Percentiles rank a stretch among this genome's conserved stretches.
Conservation (phyloP, 2,797 vertebrate species). For the Tenualosa thibaudeaui region DNA sequence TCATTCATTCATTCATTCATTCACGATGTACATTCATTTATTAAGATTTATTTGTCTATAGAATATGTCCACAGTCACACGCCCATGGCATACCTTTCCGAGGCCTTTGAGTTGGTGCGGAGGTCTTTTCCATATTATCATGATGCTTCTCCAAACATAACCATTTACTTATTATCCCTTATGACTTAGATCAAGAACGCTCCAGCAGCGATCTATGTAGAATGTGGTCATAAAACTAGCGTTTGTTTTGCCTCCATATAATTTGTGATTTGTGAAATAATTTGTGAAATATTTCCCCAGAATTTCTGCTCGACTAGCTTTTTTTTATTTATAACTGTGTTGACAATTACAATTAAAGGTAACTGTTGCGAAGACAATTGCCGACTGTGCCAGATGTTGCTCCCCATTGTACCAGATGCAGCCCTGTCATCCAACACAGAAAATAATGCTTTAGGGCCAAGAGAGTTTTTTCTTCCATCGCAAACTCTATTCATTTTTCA, state of each 20-base stretch:
- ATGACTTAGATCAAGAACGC: too few relatives aligned
- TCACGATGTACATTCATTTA: not conserved
- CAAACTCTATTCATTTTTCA: slow-evolving; percentile 57
- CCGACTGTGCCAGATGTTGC: not conserved
- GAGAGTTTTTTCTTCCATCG: slow-evolving; percentile 43
- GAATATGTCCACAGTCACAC: too few relatives aligned
- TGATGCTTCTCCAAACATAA: too few relatives aligned
- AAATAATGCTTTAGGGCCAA: slow-evolving; percentile 46
- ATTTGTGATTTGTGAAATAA: too few relatives aligned
- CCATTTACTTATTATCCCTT: too few relatives aligned
- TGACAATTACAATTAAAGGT: not conserved
- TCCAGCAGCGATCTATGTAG: too few relatives aligned
- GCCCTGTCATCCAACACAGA: slow-evolving; percentile 35
- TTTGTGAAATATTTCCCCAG: not conserved
- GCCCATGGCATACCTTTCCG: too few relatives aligned
- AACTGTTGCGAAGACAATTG: slow-evolving; percentile 15
- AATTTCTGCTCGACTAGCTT: not conserved
- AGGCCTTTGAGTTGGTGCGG: too few relatives aligned
- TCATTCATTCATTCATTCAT: not conserved
- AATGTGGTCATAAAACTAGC: not conserved
- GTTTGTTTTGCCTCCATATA: not conserved
- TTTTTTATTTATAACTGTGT: not conserved
- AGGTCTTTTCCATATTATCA: too few relatives aligned
- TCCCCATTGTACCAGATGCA: not conserved
- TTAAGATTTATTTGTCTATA: not conserved